phyloP scores from a whole-genome alignment of 2,888 invertebrate genomes.

The Eristalinus sepulchralis region DNA sequence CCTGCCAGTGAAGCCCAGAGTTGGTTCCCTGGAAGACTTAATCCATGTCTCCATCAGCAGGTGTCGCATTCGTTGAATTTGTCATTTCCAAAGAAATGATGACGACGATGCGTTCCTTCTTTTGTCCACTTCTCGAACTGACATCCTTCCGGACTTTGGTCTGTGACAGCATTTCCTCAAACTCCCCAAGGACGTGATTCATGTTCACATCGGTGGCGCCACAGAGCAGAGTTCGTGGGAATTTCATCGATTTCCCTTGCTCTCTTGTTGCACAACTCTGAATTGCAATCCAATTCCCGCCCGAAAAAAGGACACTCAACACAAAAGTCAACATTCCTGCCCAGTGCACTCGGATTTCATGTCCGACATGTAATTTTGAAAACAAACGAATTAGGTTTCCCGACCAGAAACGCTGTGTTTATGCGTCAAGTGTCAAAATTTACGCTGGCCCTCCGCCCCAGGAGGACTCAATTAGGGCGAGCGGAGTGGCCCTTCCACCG shows the following conservation, averaged over 20 bases:
- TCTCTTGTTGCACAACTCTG: not conserved
- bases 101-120: too few relatives aligned
- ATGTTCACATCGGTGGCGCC: not conserved
- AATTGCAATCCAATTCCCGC: not conserved
- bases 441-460: constrained; percentile 35
- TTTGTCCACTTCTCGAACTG: not conserved
- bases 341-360: constrained; percentile 46
- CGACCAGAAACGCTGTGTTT: constrained; percentile 59
- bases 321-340: not conserved
- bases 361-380: constrained; percentile 29
- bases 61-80: too few relatives aligned
- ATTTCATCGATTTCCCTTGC: not conserved
- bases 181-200: not conserved
- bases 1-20: too few relatives aligned
- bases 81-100: too few relatives aligned
- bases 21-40: too few relatives aligned
- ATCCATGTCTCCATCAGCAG: too few relatives aligned
- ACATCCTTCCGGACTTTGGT: not conserved
- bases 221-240: not conserved
- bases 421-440: constrained; percentile 71
- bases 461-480: constrained; percentile 35
- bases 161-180: not conserved
- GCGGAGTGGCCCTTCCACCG: constrained; percentile 19
- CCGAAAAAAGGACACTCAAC: not conserved
- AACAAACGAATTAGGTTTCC: constrained; percentile 51